These are phyloP conservation scores for Philaethria dido DNA, from an alignment of 2,888 invertebrate species.

Conservation along the genomic window DNA sequence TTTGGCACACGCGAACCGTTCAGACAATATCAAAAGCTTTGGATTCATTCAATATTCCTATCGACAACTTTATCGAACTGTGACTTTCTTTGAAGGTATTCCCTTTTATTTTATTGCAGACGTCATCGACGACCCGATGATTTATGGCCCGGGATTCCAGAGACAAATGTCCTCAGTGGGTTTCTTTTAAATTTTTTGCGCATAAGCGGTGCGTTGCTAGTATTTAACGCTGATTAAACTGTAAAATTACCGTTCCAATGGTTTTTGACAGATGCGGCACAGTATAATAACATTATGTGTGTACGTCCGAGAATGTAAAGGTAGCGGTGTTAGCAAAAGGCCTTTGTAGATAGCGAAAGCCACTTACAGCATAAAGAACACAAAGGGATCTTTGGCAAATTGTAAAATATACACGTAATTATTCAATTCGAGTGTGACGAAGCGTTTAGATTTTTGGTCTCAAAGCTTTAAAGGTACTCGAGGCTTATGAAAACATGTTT, in stretches of 20 bases:
- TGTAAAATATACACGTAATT: conserved; percentile 83
- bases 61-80: conserved; percentile 45
- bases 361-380: conserved; percentile 77
- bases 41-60: conserved; percentile 45
- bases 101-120: conserved; percentile 55
- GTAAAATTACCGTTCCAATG: conserved; percentile 80
- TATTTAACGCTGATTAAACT: conserved; percentile 85
- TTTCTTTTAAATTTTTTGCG: conserved; percentile 58
- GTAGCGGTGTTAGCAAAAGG: conserved; percentile 71
- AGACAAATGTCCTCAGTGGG: conserved; percentile 58
- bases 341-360: conserved; percentile 73
- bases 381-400: conserved; percentile 81
- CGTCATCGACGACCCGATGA: conserved; percentile 70
- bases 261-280: conserved; percentile 81
- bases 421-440: conserved; percentile 73
- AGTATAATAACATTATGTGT: conserved; percentile 80
- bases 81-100: conserved; percentile 46
- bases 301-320: conserved; percentile 62
- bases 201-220: conserved; percentile 70
- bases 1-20: conserved; percentile 35
- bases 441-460: conserved; percentile 68
- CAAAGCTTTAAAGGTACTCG: conserved; percentile 67
- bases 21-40: conserved; percentile 40
- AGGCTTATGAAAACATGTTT: conserved; percentile 78
- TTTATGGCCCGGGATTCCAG: conserved; percentile 73